Conservation (phyloP, 2,113 vertebrate genomes). For the Cervus canadensis region DNA sequence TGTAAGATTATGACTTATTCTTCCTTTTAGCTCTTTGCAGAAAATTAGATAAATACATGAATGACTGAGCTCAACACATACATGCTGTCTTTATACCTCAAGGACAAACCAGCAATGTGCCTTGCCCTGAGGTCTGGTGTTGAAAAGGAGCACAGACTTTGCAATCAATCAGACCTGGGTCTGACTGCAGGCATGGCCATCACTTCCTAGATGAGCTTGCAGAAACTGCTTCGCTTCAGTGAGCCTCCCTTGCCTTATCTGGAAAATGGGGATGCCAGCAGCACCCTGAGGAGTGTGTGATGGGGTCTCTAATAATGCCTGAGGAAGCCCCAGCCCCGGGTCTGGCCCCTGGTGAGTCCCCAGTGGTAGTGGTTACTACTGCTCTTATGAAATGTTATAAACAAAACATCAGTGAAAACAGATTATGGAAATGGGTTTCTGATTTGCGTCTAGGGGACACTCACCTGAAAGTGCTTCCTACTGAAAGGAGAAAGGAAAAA, state of each 20-base stretch:
- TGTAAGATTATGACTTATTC: not conserved
- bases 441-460: slow-evolving; percentile 36
- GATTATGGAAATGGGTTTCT: not conserved
- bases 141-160: not conserved
- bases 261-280: not conserved
- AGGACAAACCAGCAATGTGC: accelerated
- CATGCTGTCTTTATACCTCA: not conserved
- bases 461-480: slow-evolving; percentile 77
- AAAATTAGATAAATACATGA: not conserved
- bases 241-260: not conserved
- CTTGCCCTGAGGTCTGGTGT: not conserved
- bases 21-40: not conserved
- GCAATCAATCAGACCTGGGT: not conserved
- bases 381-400: not conserved
- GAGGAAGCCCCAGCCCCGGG: accelerated
- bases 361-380: accelerated
- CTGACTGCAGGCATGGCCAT: not conserved
- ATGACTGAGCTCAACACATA: not conserved
- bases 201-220: not conserved
- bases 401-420: not conserved
- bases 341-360: accelerated
- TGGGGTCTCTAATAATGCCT: not conserved
- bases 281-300: not conserved
- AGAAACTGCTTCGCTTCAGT: not conserved
- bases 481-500: slow-evolving; percentile 36